A percentile compares a stretch with the other conserved stretches of the same genome.
phyloP scores from a whole-genome alignment of 2,888 invertebrate species.

The Heliconius erato region DNA sequence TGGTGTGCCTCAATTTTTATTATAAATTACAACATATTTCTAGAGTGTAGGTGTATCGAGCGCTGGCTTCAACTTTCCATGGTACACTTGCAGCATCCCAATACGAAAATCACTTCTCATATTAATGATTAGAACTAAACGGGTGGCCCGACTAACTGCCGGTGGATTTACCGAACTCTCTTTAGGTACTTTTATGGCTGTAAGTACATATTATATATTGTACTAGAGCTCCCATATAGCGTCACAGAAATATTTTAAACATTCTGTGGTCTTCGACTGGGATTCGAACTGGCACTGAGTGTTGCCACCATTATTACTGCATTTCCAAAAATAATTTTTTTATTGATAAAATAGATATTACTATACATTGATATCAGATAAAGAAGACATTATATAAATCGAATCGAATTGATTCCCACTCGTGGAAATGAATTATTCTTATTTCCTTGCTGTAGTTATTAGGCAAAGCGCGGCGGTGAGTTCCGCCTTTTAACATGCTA shows the following conservation, averaged over 20 bases:
- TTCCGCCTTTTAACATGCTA: background rate
- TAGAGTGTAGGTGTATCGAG: constrained; percentile 72
- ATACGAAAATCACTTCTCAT: constrained; percentile 67
- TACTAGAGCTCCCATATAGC: no score
- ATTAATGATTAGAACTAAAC: constrained; percentile 67
- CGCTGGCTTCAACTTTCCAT: constrained; percentile 73
- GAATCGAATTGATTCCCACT: no score
- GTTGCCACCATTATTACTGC: no score
- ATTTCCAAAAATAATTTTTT: no score
- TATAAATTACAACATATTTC: constrained; percentile 25
- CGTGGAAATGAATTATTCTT: background rate
- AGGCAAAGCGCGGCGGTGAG: background rate
- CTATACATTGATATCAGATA: no score
- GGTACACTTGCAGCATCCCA: constrained; percentile 66
- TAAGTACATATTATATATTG: constrained; percentile 55
- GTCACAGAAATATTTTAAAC: no score
- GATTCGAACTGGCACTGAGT: no score
- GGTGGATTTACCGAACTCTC: constrained; percentile 78
- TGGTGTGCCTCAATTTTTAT: background rate
- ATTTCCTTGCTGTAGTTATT: background rate
- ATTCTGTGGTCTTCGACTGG: no score
- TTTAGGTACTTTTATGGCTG: constrained; percentile 74
- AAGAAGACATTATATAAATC: no score
- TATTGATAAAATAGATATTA: no score
- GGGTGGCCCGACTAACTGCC: constrained; percentile 67